A percentile compares a stretch with the other conserved stretches of the same genome.
These are phyloP conservation scores for Dicranocentrus wangi DNA, from an alignment of 2,888 invertebrate genomes.

Conservation along the genomic window DNA sequence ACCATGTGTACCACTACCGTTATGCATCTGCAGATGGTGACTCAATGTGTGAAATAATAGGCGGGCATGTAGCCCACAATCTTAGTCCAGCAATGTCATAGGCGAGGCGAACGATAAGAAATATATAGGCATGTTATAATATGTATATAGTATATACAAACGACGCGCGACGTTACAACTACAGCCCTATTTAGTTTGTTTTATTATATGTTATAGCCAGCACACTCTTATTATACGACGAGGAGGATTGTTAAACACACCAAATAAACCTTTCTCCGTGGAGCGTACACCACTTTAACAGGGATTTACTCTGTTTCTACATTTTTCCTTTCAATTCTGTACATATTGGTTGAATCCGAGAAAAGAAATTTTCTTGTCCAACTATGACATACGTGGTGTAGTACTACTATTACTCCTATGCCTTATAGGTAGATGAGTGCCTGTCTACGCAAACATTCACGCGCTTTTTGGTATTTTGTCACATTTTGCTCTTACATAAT, in stretches of 20 bases:
- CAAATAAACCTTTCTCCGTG: conserved; percentile 12
- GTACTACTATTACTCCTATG: no score
- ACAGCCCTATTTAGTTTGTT: no score
- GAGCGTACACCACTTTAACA: conserved; percentile 14
- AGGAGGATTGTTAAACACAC: conserved; percentile 23
- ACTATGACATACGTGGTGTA: no score
- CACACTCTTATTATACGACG: conserved; percentile 10
- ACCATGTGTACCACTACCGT: conserved; percentile 17
- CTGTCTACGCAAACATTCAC: no score
- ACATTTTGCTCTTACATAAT: no score
- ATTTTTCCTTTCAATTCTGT: no score
- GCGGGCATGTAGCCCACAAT: not conserved
- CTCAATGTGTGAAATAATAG: not conserved
- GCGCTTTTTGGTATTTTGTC: no score
- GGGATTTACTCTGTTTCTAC: conserved; percentile 20
- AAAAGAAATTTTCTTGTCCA: no score
- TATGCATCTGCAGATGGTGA: not conserved
- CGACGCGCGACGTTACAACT: not conserved
- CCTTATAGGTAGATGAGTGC: no score
- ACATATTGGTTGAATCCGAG: no score
- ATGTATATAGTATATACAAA: not conserved
- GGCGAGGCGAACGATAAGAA: not conserved
- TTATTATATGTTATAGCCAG: conserved; percentile 6
- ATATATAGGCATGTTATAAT: not conserved
- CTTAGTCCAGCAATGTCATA: conserved; percentile 3